Conservation (phyloP, 1,140 invertebrate genomes). For the Magallana ariakensis region DNA sequence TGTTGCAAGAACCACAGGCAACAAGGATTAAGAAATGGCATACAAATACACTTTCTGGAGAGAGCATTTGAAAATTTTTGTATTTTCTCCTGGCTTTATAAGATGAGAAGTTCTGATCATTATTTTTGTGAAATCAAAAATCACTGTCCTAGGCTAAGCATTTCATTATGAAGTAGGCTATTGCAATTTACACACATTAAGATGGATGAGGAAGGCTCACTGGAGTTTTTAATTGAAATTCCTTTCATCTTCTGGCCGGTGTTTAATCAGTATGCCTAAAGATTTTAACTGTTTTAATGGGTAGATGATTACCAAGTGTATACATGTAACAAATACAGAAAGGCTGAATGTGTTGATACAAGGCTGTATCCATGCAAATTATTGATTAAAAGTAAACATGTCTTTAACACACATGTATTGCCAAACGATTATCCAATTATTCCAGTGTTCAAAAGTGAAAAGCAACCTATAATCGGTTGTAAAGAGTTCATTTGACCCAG, state of each 20-base stretch:
- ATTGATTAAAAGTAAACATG: slow-evolving; percentile 14
- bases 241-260: background rate
- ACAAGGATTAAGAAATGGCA: background rate
- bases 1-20: slow-evolving; percentile 10
- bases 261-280: background rate
- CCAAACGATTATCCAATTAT: slow-evolving; percentile 5
- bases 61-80: background rate
- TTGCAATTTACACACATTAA: background rate
- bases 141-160: background rate
- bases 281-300: background rate
- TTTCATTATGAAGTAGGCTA: background rate
- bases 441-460: slow-evolving; percentile 10
- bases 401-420: slow-evolving; percentile 4
- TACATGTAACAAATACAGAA: background rate
- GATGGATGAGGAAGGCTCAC: background rate
- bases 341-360: background rate
- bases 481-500: background rate
- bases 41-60: background rate
- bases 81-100: background rate
- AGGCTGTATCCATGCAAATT: background rate
- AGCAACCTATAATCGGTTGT: background rate
- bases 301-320: background rate
- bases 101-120: too few species aligned
- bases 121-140: background rate
- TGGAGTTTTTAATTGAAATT: slow-evolving; percentile 4